Evolutionary conservation across 2,888 invertebrate genomes (phyloP), one percentile per base, ranked within the genome.

Genomic region (Torymus texanus): DNA sequence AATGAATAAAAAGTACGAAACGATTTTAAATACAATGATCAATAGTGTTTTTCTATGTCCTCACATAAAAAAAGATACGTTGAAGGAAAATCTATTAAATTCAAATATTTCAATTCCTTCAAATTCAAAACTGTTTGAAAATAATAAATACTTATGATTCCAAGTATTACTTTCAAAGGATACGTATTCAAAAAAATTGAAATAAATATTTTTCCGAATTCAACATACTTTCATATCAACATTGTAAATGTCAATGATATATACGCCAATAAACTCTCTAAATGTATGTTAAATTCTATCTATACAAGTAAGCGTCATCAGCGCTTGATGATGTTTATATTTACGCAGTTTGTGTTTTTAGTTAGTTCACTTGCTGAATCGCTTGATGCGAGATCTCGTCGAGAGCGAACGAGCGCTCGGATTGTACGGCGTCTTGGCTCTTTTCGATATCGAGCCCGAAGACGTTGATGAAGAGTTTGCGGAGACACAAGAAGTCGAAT

Each of bases 341-440:
- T n/a, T 14, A 24, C 53, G 72, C 55, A 70, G 41, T 50, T 18
- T 12, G 55, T 62, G 13, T 41, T 5, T 41, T 41, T 41, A 41
- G 41, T 41, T 41, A 41, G 51, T 56, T 80, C 62, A 81, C 59
- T 81, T 81, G 75, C 78, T 81, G 58, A 90, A 87, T 10, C 89
- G 88, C 78, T 90, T 90, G 59, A 90, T 88, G 51, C 89, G 86
- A 72, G 90, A 90, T 75, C 89, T 86, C 18, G 90, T 90, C 58
- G 87, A 87, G 3, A 90, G 83, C 2, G 89, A 88, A 73, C 88
- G 84, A 4, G 89, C 86, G 68, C 85, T 86, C 3, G 87, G 87
- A 81, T 87, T 88, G 74, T 88, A 89, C 0, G 88, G 86, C 14
- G 88, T 87, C 79, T 89, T 89, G 0, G 87, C 88, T 70, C 88